Base-by-base conservation (phyloP, 2,888 invertebrate species). In the Callimorpha dominula region DNA sequence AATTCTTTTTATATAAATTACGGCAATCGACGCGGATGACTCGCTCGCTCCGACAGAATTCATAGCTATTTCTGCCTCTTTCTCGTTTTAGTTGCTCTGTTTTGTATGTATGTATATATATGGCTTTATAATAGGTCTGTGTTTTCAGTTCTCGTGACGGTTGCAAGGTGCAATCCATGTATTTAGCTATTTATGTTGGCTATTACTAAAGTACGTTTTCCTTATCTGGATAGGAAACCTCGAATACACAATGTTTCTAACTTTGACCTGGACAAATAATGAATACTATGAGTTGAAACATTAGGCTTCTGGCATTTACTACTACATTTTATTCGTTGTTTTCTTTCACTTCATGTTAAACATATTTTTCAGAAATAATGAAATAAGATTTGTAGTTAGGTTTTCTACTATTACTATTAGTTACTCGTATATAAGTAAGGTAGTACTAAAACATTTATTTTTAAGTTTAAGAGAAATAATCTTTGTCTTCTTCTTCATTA, bases 1-100 rank as follows among this genome's bases (percentile, higher is more conserved):
- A 89, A 77, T 85, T 91, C 91, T 92, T 93, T 94, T 94, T 91
- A 92, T 90, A 94, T 92, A 95, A 94, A 95, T 95, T 95, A 95
- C 94, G 90, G 94, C 94, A 94, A 95, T 95, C 93, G 88, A 88
- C 31, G 31, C 20, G 20, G 57, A 57, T 90, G 86, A 89, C 87
- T 89, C 83, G 90, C 88, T 86, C 91, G 91, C 89, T 83, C 87
- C 87, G 86, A 78, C 90, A 89, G 89, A 92, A 94, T 93, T 94
- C 93, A 92, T 94, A 94, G 94, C 93, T 94, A 93, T 91, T 92
- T 85, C 88, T 88, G 81, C 86, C 86, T 84, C 87, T 89, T 87
- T 89, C 84, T 87, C 81, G 86, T 84, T 87, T 84, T 88, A 80
- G 79, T 87, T 86, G 85, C 14, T 73, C 15, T 20, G 14, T 68